These are phyloP conservation scores for Pseudolycoriella hygida DNA, from an alignment of 2,888 invertebrate genomes.

Conservation along the genomic window DNA sequence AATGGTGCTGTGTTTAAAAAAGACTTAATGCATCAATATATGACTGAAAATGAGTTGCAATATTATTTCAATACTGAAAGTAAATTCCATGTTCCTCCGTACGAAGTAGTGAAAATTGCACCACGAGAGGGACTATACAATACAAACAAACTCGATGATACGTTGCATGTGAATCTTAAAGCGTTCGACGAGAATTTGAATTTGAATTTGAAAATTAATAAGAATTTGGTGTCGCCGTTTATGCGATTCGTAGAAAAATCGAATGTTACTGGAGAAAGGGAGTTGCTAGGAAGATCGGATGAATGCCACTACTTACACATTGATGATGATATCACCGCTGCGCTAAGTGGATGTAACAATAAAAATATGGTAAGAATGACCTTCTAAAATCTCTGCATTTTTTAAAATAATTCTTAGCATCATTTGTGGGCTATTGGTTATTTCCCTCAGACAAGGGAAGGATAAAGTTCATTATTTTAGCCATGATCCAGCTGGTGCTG, in stretches of 20 bases:
- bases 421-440: no score
- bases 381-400: no score
- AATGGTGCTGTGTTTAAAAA: no score
- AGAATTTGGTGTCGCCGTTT: slow-evolving; percentile 37
- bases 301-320: slow-evolving; percentile 49
- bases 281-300: slow-evolving; percentile 24
- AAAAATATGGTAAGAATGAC: slow-evolving; percentile 26
- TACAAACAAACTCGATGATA: slow-evolving; percentile 6
- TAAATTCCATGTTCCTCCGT: slow-evolving; percentile 30
- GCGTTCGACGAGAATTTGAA: slow-evolving; percentile 34
- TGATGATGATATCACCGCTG: slow-evolving; percentile 26
- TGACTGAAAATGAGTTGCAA: slow-evolving; percentile 20
- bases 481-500: no score
- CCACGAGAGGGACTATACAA: slow-evolving; percentile 29
- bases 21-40: neutral
- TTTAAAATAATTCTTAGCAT: no score
- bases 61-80: slow-evolving; percentile 26
- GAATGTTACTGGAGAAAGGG: slow-evolving; percentile 32
- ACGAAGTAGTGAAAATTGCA: slow-evolving; percentile 43
- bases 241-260: slow-evolving; percentile 27
- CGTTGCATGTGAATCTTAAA: slow-evolving; percentile 3
- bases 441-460: no score
- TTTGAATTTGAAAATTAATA: slow-evolving; percentile 42
- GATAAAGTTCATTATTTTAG: no score
- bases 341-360: slow-evolving; percentile 47